A percentile compares a stretch with the other conserved stretches of the same genome.
phyloP scores from a whole-genome alignment of 1,140 invertebrate species.

The Stegodyphus dumicola region DNA sequence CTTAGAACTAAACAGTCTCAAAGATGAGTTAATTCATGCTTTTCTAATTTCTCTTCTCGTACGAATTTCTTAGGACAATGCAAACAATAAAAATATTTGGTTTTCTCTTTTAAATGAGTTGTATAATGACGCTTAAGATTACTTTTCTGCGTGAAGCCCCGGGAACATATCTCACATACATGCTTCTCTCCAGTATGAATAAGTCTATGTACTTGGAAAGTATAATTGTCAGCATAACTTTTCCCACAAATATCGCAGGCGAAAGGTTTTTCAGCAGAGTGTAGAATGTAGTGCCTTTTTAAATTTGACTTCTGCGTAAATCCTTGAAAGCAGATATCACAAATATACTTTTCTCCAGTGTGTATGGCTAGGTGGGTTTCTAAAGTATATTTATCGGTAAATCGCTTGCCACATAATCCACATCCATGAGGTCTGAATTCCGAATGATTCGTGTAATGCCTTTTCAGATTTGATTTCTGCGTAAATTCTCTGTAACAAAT shows the following conservation, averaged over 20 bases:
- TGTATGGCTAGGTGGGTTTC: slow-evolving; percentile 50
- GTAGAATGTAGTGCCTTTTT: slow-evolving; percentile 55
- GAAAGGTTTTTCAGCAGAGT: slow-evolving; percentile 58
- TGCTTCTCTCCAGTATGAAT: slow-evolving; percentile 53
- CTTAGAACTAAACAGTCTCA: too few species aligned
- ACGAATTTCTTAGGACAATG: slow-evolving; percentile 49
- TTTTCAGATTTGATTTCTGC: slow-evolving; percentile 49
- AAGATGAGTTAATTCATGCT: slow-evolving; percentile 43
- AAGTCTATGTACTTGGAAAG: slow-evolving; percentile 32
- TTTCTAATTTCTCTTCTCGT: slow-evolving; percentile 47
- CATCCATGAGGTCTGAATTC: slow-evolving; percentile 50
- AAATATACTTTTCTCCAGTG: slow-evolving; percentile 37
- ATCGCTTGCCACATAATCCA: slow-evolving; percentile 43
- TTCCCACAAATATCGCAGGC: slow-evolving; percentile 61
- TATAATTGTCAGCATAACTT: slow-evolving; percentile 52
- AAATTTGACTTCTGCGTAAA: slow-evolving; percentile 50
- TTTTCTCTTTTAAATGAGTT: slow-evolving; percentile 41
- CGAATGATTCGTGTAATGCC: slow-evolving; percentile 45
- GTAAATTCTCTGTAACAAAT: slow-evolving; percentile 53
- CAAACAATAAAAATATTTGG: slow-evolving; percentile 43
- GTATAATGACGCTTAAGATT: slow-evolving; percentile 43
- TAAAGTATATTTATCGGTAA: slow-evolving; percentile 49
- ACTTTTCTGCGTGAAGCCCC: slow-evolving; percentile 54
- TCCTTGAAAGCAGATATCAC: slow-evolving; percentile 50
- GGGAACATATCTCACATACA: slow-evolving; percentile 26